Conservation (phyloP, 2,888 invertebrate genomes). For the Hypercompe scribonia region DNA sequence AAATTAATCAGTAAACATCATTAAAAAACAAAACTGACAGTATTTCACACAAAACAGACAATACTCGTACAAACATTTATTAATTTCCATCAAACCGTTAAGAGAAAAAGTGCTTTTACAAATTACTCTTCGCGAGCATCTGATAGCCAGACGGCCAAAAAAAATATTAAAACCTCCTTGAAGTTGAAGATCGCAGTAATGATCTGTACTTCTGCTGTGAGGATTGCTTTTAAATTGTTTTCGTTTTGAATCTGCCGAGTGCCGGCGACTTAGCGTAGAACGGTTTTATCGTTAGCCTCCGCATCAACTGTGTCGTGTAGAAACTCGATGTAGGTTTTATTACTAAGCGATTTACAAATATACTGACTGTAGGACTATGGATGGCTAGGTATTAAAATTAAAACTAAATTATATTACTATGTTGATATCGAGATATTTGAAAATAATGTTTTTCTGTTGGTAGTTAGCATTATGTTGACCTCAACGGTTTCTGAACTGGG, state of each 20-base stretch:
- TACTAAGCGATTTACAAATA: neutral
- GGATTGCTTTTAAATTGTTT: slow-evolving; percentile 74
- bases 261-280: slow-evolving; percentile 49
- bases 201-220: slow-evolving; percentile 62
- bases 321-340: slow-evolving; percentile 1
- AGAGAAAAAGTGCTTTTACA: slow-evolving; percentile 62
- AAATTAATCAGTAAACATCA: neutral
- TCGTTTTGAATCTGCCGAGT: slow-evolving; percentile 67
- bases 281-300: slow-evolving; percentile 33
- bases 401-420: too few relatives aligned
- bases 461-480: too few relatives aligned
- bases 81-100: slow-evolving; percentile 63
- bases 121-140: slow-evolving; percentile 62
- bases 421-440: too few relatives aligned
- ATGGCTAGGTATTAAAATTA: neutral
- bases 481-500: too few relatives aligned
- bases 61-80: slow-evolving; percentile 55
- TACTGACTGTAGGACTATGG: neutral
- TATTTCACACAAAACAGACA: slow-evolving; percentile 11
- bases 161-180: slow-evolving; percentile 64
- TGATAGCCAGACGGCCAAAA: slow-evolving; percentile 62
- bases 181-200: slow-evolving; percentile 73
- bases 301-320: slow-evolving; percentile 27
- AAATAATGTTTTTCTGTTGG: too few relatives aligned
- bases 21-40: neutral